Percentiles rank a stretch among this genome's conserved stretches.
Evolutionary conservation across 1,140 invertebrate species (phyloP).

Genomic region (Megalonaias nervosa): DNA sequence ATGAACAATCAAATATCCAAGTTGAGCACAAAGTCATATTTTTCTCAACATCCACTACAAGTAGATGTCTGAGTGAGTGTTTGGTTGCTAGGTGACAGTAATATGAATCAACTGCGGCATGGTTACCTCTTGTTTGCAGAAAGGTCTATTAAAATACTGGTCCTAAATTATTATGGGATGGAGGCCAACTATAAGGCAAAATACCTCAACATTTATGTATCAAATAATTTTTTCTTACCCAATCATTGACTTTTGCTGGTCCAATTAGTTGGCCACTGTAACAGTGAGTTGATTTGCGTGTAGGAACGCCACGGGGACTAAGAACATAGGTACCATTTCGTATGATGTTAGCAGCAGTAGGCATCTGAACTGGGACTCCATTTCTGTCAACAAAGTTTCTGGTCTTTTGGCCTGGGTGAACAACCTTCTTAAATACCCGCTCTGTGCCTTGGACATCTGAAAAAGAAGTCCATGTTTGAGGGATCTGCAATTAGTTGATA

Average conservation of each 20-base stretch:
- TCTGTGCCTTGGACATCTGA: constrained; percentile 35
- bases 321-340: constrained; percentile 27
- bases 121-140: too few relatives aligned
- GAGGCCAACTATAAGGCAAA: too few relatives aligned
- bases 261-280: constrained; percentile 31
- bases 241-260: constrained; percentile 29
- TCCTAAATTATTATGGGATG: too few relatives aligned
- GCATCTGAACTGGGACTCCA: constrained; percentile 25
- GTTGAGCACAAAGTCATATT: too few relatives aligned
- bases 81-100: too few relatives aligned
- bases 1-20: too few relatives aligned
- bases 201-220: too few relatives aligned
- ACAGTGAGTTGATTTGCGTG: constrained; percentile 27
- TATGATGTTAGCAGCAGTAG: constrained; percentile 10
- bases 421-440: constrained; percentile 31
- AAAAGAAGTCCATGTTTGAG: neutral
- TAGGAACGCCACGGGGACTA: constrained; percentile 32
- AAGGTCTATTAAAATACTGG: too few relatives aligned
- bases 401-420: constrained; percentile 29
- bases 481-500: too few relatives aligned
- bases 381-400: constrained; percentile 29
- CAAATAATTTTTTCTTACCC: constrained; percentile 9
- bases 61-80: too few relatives aligned
- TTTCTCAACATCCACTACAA: too few relatives aligned
- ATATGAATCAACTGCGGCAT: too few relatives aligned